Conservation (phyloP, 2,113 vertebrate species). For the Tinamus guttatus region DNA sequence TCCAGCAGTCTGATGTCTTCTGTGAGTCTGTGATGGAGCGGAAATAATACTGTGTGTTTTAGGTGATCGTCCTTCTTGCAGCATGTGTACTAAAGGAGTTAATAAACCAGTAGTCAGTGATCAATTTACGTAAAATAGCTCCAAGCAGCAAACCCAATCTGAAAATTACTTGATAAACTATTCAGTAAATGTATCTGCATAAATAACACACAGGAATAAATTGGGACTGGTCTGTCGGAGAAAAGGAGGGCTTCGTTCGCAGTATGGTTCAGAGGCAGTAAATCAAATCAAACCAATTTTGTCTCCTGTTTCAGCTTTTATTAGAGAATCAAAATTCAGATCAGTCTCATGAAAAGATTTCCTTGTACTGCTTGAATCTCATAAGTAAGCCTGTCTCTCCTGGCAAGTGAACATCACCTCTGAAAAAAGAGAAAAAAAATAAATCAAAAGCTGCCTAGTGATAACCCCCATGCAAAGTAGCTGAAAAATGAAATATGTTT, state of each 20-base stretch:
- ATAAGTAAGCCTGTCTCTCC: background rate
- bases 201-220: conserved; percentile 28
- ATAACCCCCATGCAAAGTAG: background rate
- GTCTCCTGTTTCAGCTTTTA: conserved; percentile 42
- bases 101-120: background rate
- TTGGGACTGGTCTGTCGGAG: background rate
- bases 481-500: background rate
- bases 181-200: conserved; percentile 41
- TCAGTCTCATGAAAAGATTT: conserved; percentile 27
- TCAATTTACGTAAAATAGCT: conserved; percentile 28
- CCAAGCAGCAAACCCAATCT: background rate
- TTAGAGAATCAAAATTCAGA: conserved; percentile 66
- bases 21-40: background rate
- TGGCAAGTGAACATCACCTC: background rate
- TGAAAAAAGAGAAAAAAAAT: background rate
- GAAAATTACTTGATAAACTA: conserved; percentile 53
- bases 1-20: background rate
- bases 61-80: background rate
- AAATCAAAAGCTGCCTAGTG: background rate
- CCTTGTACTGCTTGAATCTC: conserved; percentile 8
- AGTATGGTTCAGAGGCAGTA: conserved; percentile 10
- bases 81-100: background rate
- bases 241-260: background rate
- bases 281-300: conserved; percentile 65
- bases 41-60: background rate